A percentile compares a stretch with the other conserved stretches of the same genome.
phyloP scores from a whole-genome alignment of 2,113 vertebrate genomes.

The Gallinago jamesoni region DNA sequence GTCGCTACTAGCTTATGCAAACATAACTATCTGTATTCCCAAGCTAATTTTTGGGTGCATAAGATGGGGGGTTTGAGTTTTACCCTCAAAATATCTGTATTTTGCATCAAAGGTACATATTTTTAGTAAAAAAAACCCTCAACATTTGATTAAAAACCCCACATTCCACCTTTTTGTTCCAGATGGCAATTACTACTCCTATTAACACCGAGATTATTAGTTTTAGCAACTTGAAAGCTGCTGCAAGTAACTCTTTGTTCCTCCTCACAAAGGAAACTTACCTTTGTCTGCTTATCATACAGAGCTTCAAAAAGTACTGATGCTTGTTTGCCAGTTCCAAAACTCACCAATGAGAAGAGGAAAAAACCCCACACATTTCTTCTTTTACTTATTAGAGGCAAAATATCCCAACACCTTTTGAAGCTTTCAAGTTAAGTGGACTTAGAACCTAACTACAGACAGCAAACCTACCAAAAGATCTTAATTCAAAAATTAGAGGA shows the following conservation, averaged over 20 bases:
- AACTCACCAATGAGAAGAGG: neutral
- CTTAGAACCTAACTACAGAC: neutral
- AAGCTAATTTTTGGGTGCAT: neutral
- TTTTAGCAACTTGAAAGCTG: neutral
- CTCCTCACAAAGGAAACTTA: constrained; percentile 1
- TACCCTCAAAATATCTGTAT: neutral
- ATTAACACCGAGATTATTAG: neutral
- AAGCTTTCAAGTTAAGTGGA: neutral
- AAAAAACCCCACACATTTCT: neutral
- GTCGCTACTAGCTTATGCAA: neutral
- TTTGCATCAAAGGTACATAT: neutral
- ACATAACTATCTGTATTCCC: neutral
- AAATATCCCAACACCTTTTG: neutral
- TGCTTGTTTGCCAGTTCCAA: neutral
- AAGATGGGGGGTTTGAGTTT: neutral
- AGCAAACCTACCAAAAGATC: neutral
- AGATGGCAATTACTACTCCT: neutral
- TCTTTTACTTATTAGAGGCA: neutral
- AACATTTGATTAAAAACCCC: neutral
- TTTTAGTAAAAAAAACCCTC: neutral
- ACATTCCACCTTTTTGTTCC: neutral
- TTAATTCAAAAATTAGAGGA: neutral
- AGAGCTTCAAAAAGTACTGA: neutral
- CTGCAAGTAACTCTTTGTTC: neutral
- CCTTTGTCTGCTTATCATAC: neutral